These are phyloP conservation scores for Mythimna vitellina DNA, from an alignment of 2,888 invertebrate genomes.

Conservation along the genomic window DNA sequence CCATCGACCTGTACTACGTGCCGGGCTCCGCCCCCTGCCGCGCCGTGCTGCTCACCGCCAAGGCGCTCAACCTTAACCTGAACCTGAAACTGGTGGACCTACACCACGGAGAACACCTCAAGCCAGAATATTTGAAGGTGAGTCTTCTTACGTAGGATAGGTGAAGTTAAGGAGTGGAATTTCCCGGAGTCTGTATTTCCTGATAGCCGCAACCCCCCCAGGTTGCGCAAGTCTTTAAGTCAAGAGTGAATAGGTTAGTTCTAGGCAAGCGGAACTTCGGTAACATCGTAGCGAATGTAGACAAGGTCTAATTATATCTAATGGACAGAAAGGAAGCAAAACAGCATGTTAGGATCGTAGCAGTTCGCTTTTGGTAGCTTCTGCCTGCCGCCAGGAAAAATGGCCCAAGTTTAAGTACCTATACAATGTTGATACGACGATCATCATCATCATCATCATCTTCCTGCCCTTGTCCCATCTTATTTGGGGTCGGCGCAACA, in stretches of 20 bases:
- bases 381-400: background rate
- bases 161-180: background rate
- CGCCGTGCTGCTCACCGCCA: conserved; percentile 91
- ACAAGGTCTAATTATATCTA: background rate
- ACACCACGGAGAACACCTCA: conserved; percentile 91
- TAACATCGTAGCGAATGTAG: background rate
- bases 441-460: no score
- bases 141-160: background rate
- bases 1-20: conserved; percentile 92
- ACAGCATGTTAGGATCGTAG: background rate
- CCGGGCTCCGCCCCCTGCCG: conserved; percentile 92
- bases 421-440: no score
- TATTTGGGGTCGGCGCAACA: no score
- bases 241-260: background rate
- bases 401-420: no score
- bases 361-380: background rate
- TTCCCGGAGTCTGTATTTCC: background rate
- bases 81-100: conserved; percentile 92
- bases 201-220: background rate
- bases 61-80: conserved; percentile 92
- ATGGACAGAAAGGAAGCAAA: background rate
- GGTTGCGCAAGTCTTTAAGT: no score
- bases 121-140: conserved; percentile 93
- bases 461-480: no score
- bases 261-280: background rate